phyloP scores from a whole-genome alignment of 2,888 invertebrate species.

The Spicauda simplicius region DNA sequence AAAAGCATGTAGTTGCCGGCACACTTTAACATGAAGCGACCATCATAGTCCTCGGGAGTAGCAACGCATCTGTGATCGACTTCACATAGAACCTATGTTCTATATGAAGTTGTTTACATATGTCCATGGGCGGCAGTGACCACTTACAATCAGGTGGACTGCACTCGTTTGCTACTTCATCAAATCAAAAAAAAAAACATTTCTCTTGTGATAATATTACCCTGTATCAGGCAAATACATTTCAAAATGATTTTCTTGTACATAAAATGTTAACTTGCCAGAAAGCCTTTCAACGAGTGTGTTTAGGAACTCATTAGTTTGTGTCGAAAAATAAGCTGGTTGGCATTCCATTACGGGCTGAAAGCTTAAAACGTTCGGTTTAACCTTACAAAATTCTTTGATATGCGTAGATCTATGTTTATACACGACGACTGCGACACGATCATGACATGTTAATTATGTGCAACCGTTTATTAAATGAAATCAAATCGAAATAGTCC shows the following conservation, averaged over 20 bases:
- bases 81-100: too few relatives aligned
- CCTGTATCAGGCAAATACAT: background rate
- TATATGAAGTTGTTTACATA: too few relatives aligned
- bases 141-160: too few relatives aligned
- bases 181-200: too few relatives aligned
- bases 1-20: too few relatives aligned
- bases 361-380: constrained; percentile 23
- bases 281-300: constrained; percentile 5
- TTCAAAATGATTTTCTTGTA: background rate
- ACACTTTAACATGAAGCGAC: too few relatives aligned
- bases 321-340: constrained; percentile 20
- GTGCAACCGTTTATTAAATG: too few relatives aligned
- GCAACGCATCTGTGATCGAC: too few relatives aligned
- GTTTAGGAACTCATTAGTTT: constrained; percentile 19
- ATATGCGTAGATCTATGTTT: constrained; percentile 4
- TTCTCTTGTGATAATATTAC: background rate
- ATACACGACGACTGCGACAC: background rate
- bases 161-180: too few relatives aligned
- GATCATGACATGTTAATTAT: background rate
- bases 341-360: constrained; percentile 24
- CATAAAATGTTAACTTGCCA: background rate
- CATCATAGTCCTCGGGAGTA: too few relatives aligned
- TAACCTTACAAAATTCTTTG: constrained; percentile 25
- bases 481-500: too few relatives aligned
- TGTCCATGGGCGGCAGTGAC: too few relatives aligned